Conservation (phyloP, 2,888 invertebrate genomes). For the Antheraea yamamai region DNA sequence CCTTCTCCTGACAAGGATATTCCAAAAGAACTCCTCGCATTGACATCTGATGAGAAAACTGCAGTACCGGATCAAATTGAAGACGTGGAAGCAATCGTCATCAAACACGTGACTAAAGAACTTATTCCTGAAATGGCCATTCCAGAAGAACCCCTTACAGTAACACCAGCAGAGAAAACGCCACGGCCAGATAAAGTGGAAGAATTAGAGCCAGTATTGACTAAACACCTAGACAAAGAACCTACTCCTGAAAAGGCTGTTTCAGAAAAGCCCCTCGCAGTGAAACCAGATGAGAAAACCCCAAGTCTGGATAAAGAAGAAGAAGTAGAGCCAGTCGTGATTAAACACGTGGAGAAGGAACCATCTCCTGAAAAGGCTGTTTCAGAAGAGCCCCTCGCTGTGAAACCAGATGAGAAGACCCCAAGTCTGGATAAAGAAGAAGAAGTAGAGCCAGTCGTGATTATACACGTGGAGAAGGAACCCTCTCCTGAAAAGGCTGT, state of each 20-base stretch:
- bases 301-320: not conserved
- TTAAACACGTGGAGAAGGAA: conserved; percentile 13
- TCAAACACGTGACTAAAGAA: not conserved
- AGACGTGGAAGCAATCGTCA: not conserved
- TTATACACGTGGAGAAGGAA: conserved; percentile 15
- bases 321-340: not conserved
- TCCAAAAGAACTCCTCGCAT: not conserved
- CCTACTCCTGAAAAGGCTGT: not conserved
- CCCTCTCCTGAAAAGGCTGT: no score
- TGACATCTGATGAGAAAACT: not conserved
- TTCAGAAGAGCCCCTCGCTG: conserved; percentile 5
- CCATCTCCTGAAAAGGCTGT: not conserved
- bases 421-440: not conserved
- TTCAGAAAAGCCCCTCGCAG: not conserved
- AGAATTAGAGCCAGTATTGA: no score
- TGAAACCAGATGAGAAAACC: not conserved
- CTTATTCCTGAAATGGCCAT: conserved; percentile 14
- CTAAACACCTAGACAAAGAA: no score
- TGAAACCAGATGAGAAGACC: conserved; percentile 19
- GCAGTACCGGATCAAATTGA: not conserved
- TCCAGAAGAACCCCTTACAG: not conserved
- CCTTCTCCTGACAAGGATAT: no score
- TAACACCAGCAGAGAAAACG: conserved; percentile 16
- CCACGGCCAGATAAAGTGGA: not conserved
- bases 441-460: not conserved